phyloP scores from a whole-genome alignment of 1,140 invertebrate species.

The Calosoma granatense region DNA sequence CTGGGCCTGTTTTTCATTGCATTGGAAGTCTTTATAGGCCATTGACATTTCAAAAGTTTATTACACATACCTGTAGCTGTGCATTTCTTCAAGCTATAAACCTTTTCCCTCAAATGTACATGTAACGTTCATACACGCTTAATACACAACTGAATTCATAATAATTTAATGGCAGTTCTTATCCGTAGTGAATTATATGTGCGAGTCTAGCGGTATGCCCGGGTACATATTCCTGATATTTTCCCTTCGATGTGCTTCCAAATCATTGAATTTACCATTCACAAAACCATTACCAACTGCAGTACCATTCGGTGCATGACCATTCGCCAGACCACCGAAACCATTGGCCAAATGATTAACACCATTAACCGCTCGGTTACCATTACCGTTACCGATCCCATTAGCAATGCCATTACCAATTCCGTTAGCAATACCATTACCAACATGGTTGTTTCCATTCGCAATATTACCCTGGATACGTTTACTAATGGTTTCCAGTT shows the following conservation, averaged over 20 bases:
- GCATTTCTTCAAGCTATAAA: too few species aligned
- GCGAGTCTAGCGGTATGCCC: not conserved
- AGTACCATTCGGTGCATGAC: constrained; percentile 10
- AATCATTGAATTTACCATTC: constrained; percentile 15
- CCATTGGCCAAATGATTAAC: constrained; percentile 25
- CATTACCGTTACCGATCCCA: not conserved
- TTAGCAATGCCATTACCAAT: constrained; percentile 31
- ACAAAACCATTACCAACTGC: constrained; percentile 12
- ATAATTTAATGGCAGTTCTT: too few species aligned
- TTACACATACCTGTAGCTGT: too few species aligned
- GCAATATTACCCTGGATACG: constrained; percentile 15
- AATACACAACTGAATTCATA: too few species aligned
- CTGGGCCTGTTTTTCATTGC: too few species aligned
- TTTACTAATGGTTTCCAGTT: constrained; percentile 28
- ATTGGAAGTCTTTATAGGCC: too few species aligned
- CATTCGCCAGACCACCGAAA: not conserved
- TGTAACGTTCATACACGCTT: too few species aligned
- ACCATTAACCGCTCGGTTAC: constrained; percentile 26
- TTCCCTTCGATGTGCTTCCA: constrained; percentile 17
- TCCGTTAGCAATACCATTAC: not conserved
- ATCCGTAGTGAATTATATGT: too few species aligned
- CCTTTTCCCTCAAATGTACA: too few species aligned
- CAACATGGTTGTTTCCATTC: not conserved
- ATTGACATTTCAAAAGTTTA: too few species aligned
- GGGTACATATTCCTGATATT: constrained; percentile 22